Evolutionary conservation across 2,113 vertebrate species (phyloP).

Genomic region (Chloebia gouldiae): DNA sequence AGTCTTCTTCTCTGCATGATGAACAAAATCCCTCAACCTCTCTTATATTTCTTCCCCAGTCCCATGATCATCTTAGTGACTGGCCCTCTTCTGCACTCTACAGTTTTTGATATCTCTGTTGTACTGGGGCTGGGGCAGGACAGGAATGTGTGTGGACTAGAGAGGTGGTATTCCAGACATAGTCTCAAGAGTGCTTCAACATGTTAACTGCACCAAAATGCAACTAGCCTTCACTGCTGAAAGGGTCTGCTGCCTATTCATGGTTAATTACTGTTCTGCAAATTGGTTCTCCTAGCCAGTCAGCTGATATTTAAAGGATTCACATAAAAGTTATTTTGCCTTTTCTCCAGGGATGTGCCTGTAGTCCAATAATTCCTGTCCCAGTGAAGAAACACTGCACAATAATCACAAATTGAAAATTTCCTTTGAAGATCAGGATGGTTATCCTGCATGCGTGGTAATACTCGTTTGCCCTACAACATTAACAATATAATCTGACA

Average conservation of each 20-base stretch:
- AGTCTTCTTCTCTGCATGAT: background rate
- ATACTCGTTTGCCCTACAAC: background rate
- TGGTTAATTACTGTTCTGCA: background rate
- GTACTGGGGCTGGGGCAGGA: background rate
- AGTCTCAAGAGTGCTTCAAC: background rate
- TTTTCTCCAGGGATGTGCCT: background rate
- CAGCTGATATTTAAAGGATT: background rate
- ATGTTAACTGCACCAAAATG: background rate
- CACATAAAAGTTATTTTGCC: background rate
- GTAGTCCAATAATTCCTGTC: background rate
- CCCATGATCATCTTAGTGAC: background rate
- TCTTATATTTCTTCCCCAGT: background rate
- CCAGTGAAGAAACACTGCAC: background rate
- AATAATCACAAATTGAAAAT: background rate
- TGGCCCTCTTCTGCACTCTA: background rate
- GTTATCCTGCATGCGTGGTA: background rate
- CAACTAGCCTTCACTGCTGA: background rate
- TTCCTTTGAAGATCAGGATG: background rate
- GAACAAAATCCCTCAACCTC: background rate
- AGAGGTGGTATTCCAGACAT: background rate
- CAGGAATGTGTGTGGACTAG: background rate
- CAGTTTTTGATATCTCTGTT: background rate
- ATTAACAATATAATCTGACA: background rate
- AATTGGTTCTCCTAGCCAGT: background rate
- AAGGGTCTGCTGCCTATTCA: background rate